Evolutionary conservation across 2,113 vertebrate genomes (phyloP), one percentile per base, ranked within the genome.

Genomic region (Lanius ludovicianus): DNA sequence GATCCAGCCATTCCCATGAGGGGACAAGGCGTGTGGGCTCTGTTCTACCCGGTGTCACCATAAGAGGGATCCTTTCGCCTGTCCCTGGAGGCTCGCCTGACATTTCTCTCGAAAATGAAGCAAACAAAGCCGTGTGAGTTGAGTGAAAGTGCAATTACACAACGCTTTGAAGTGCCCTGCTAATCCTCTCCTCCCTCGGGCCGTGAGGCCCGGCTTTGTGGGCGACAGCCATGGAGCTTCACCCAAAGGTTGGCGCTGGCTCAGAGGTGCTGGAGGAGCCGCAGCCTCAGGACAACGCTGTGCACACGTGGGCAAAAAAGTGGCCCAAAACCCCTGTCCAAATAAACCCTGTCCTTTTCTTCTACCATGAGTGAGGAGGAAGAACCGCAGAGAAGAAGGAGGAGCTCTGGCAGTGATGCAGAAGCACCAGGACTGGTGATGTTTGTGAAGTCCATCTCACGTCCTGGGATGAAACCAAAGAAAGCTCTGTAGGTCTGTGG

Each of bases 61-160:
- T 95, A 13, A 96, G 95, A 97, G 95, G 96, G 95, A 97, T 96
- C 94, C 95, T 95, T 59, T 78, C 13, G 0, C 91, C 80, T 19
- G 84, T 89, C 91, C 94, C 94, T 78, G 93, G 91, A 93, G 93
- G 86, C 86, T 91, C 0, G 4, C 77, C 87, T 89, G 91, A 75
- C 73, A n/a, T 92, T 92, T 84, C 83, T 81, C 14, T 6, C 31
- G 39, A 68, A 89, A 92, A 78, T 28, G 57, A 35, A 87, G 88
- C 49, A 64, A 92, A 88, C 87, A 94, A 71, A 94, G 82, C 67
- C 14, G 0, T 37, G 41, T 1, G 64, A 88, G 92, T 80, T 84
- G 93, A 96, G 95, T 9, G 92, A 96, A 90, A 95, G 93, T 95
- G 90, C 92, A 92, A 86, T 95, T 96, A 90, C 95, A 78, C 88